phyloP scores from a whole-genome alignment of 2,888 invertebrate species.

The Lepidocyrtinus sp. region DNA sequence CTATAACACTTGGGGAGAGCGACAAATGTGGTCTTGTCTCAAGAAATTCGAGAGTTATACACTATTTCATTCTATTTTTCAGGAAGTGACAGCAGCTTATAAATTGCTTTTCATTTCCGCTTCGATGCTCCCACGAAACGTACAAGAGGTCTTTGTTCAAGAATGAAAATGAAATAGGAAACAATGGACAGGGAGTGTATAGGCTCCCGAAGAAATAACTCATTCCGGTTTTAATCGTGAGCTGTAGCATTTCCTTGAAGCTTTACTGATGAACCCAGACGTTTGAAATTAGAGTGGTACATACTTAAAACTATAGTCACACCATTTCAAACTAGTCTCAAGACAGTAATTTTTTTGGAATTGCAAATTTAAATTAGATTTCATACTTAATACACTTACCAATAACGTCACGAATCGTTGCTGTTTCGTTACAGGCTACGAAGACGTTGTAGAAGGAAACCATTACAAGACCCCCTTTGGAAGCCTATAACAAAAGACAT shows the following conservation, averaged over 20 bases:
- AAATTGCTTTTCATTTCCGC: slow-evolving; percentile 54
- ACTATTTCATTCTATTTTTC: slow-evolving; percentile 14
- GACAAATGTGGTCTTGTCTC: background rate
- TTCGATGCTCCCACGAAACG: slow-evolving; percentile 14
- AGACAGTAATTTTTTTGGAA: slow-evolving; percentile 10
- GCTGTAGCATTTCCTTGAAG: too few relatives aligned
- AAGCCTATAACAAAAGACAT: slow-evolving; percentile 73
- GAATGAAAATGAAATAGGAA: slow-evolving; percentile 5
- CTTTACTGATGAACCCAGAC: background rate
- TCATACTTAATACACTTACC: slow-evolving; percentile 73
- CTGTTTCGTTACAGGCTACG: slow-evolving; percentile 86
- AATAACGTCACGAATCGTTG: slow-evolving; percentile 87
- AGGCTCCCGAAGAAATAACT: background rate
- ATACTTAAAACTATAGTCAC: background rate
- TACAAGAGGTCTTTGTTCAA: background rate
- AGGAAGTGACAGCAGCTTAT: slow-evolving; percentile 36
- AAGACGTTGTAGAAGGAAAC: slow-evolving; percentile 92
- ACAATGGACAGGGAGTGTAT: background rate
- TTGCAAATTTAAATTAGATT: slow-evolving; percentile 7
- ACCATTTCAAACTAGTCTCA: background rate
- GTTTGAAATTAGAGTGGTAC: background rate
- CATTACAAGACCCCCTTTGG: slow-evolving; percentile 93
- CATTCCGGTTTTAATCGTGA: slow-evolving; percentile 1
- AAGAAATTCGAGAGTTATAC: background rate
- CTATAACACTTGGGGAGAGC: too few relatives aligned